Percentiles rank a stretch among this genome's conserved stretches.
Conservation (phyloP, 1,140 invertebrate species). For the Stegodyphus dumicola region DNA sequence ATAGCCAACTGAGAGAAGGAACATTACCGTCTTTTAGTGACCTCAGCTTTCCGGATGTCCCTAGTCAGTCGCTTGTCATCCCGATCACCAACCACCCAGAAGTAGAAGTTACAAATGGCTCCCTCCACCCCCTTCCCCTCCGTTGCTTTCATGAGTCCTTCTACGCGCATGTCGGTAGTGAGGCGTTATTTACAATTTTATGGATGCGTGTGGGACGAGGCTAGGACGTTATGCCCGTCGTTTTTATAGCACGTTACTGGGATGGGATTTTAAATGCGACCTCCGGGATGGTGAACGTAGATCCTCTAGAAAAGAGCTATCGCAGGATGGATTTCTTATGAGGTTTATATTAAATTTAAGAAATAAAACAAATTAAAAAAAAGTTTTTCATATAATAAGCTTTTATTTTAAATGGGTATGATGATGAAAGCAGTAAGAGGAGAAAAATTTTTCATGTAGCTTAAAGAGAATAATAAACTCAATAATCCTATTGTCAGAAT, state of each 20-base stretch:
- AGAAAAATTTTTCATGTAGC: too few relatives aligned
- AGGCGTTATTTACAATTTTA: conserved; percentile 29
- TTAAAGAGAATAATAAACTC: too few relatives aligned
- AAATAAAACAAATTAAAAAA: too few relatives aligned
- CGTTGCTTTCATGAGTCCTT: not conserved
- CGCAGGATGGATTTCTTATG: too few relatives aligned
- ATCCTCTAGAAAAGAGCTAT: not conserved
- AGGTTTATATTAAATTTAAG: too few relatives aligned
- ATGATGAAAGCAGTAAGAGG: too few relatives aligned
- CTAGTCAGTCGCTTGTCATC: conserved; percentile 20
- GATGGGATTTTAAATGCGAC: not conserved
- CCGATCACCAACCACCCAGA: conserved; percentile 37
- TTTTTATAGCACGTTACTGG: not conserved
- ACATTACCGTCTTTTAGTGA: conserved; percentile 18
- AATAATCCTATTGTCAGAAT: too few relatives aligned
- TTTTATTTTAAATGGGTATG: too few relatives aligned
- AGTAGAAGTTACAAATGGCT: conserved; percentile 18
- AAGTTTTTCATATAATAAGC: too few relatives aligned
- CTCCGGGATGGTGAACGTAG: not conserved
- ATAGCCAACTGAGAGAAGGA: not conserved
- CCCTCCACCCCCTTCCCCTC: not conserved
- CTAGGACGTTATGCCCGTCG: not conserved
- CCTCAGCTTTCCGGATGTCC: not conserved
- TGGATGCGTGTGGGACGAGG: not conserved
- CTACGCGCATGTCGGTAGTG: not conserved